phyloP scores from a whole-genome alignment of 1,140 invertebrate genomes.

The Eueides isabella region DNA sequence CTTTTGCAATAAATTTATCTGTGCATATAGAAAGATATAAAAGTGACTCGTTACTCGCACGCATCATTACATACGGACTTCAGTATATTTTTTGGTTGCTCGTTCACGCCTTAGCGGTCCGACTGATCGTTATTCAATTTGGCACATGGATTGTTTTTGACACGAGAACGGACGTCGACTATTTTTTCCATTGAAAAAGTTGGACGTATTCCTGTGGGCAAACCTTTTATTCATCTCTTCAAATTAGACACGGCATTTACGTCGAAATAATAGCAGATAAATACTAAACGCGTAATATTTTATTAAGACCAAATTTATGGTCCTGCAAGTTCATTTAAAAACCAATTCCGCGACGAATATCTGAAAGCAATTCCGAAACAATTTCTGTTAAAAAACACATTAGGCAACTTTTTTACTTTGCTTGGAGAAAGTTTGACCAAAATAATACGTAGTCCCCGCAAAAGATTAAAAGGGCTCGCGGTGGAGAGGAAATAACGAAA shows the following conservation, averaged over 20 bases:
- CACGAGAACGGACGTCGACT: neutral
- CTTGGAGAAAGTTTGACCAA: conserved; percentile 25
- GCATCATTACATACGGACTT: neutral
- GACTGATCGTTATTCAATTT: conserved; percentile 9
- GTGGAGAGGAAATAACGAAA: conserved; percentile 21
- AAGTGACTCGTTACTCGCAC: neutral
- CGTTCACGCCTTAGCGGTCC: neutral
- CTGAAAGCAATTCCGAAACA: conserved; percentile 12
- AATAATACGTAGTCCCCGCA: conserved; percentile 8
- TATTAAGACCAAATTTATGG: neutral
- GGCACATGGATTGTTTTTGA: conserved; percentile 3
- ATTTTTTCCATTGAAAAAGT: conserved; percentile 1
- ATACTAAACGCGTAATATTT: neutral
- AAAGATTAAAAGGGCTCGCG: conserved; percentile 28
- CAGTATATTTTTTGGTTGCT: neutral
- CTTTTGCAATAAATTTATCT: neutral
- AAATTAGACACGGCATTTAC: neutral
- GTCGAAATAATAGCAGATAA: neutral
- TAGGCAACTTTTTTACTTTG: conserved; percentile 24
- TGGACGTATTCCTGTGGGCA: neutral
- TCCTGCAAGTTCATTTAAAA: neutral
- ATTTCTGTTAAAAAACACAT: conserved; percentile 26
- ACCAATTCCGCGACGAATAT: neutral
- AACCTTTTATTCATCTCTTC: conserved; percentile 3
- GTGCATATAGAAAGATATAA: neutral